These are phyloP conservation scores for Andrena haemorrhoa DNA, from an alignment of 2,888 invertebrate genomes.

Conservation along the genomic window DNA sequence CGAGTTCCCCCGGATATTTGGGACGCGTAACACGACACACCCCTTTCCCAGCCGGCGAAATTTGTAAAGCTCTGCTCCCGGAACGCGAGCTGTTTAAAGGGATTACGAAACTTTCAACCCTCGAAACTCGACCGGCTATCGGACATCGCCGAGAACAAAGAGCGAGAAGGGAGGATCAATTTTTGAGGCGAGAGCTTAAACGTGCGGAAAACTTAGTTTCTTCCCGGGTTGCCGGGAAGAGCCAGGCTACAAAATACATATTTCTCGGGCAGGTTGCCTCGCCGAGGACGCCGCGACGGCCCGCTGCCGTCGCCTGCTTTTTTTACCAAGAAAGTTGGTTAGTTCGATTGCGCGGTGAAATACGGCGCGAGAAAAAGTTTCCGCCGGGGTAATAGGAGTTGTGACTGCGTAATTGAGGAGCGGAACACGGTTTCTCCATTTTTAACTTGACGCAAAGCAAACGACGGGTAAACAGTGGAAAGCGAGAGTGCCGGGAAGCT, in stretches of 20 bases:
- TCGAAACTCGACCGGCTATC: neutral
- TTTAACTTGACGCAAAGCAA: slow-evolving; percentile 21
- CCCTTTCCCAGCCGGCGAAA: slow-evolving; percentile 6
- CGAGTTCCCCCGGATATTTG: slow-evolving; percentile 15
- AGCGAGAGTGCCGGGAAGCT: slow-evolving; percentile 20
- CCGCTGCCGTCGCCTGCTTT: neutral
- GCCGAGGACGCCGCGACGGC: neutral
- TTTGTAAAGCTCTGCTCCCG: slow-evolving; percentile 6
- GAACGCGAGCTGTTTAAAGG: slow-evolving; percentile 15
- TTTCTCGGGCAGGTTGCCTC: slow-evolving; percentile 2
- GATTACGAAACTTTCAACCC: slow-evolving; percentile 19
- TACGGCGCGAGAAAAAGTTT: slow-evolving; percentile 37
- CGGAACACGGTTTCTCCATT: slow-evolving; percentile 29
- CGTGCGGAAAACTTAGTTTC: slow-evolving; percentile 6
- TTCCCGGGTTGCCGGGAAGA: neutral
- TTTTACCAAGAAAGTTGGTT: slow-evolving; percentile 11
- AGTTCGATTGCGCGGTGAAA: slow-evolving; percentile 25
- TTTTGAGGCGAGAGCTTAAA: slow-evolving; percentile 24
- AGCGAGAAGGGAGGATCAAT: slow-evolving; percentile 5
- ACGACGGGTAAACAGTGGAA: slow-evolving; percentile 30
- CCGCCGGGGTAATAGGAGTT: neutral
- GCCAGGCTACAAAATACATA: slow-evolving; percentile 22
- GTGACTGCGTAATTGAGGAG: slow-evolving; percentile 24
- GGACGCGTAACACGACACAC: neutral
- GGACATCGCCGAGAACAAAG: neutral